A percentile compares a stretch with the other conserved stretches of the same genome.
Conservation (phyloP, 2,797 vertebrate genomes). For the Alfaro cultratus region DNA sequence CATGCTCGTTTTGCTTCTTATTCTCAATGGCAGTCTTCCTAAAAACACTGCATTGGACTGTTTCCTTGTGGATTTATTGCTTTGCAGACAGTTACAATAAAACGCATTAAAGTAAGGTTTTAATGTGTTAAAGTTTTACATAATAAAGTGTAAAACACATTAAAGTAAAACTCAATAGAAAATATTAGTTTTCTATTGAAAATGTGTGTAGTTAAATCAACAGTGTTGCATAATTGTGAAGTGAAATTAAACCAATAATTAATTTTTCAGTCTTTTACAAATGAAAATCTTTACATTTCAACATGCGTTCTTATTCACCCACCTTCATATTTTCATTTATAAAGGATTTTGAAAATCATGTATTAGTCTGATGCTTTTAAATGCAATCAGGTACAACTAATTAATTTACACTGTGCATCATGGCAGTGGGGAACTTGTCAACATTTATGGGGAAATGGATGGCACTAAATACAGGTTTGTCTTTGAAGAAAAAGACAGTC, state of each 20-base stretch:
- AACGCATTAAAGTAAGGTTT: too few species aligned
- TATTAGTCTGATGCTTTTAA: neutral
- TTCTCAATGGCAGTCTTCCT: neutral
- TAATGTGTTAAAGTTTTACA: too few species aligned
- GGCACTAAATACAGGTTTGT: neutral
- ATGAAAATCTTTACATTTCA: neutral
- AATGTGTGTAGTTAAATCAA: neutral
- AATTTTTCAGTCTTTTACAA: neutral
- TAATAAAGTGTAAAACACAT: neutral
- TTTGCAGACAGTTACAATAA: too few species aligned
- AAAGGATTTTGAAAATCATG: neutral
- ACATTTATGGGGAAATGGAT: neutral
- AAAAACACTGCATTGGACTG: neutral
- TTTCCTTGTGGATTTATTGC: neutral
- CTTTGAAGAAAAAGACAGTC: neutral
- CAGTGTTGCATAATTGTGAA: neutral
- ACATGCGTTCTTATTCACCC: neutral
- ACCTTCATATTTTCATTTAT: neutral
- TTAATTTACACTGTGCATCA: neutral
- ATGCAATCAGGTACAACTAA: neutral
- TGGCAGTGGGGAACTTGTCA: neutral
- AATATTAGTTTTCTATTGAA: neutral
- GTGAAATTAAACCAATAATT: neutral
- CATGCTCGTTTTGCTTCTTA: neutral
- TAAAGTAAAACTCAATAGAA: neutral